phyloP scores from a whole-genome alignment of 2,797 vertebrate species.

The Hybognathus amarus region DNA sequence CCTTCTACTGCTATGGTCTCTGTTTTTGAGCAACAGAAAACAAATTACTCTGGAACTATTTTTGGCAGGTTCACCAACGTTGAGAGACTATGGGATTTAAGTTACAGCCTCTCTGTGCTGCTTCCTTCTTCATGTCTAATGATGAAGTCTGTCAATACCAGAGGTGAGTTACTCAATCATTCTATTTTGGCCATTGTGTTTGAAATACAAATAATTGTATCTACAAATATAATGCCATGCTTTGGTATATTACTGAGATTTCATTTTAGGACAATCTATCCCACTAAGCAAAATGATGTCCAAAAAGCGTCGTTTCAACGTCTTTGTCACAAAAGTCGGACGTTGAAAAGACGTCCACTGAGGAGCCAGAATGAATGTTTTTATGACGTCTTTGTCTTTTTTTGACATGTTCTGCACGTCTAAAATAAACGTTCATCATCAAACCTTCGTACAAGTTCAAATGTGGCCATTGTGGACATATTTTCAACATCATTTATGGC shows the following conservation, averaged over 20 bases:
- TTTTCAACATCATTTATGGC: too few relatives aligned
- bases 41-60: neutral
- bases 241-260: neutral
- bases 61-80: neutral
- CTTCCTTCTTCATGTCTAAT: neutral
- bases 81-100: neutral
- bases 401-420: too few relatives aligned
- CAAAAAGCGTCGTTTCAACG: too few relatives aligned
- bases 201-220: neutral
- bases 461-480: too few relatives aligned
- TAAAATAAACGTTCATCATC: too few relatives aligned
- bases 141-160: neutral
- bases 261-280: neutral
- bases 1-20: neutral
- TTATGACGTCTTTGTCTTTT: too few relatives aligned
- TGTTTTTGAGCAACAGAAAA: neutral
- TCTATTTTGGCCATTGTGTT: neutral
- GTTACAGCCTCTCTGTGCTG: neutral
- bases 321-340: too few relatives aligned
- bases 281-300: too few relatives aligned
- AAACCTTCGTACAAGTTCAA: too few relatives aligned
- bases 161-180: neutral
- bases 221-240: neutral
- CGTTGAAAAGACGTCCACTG: too few relatives aligned
- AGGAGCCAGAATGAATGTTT: too few relatives aligned